These are phyloP conservation scores for Troides aeacus DNA, from an alignment of 2,888 invertebrate species.

Conservation along the genomic window DNA sequence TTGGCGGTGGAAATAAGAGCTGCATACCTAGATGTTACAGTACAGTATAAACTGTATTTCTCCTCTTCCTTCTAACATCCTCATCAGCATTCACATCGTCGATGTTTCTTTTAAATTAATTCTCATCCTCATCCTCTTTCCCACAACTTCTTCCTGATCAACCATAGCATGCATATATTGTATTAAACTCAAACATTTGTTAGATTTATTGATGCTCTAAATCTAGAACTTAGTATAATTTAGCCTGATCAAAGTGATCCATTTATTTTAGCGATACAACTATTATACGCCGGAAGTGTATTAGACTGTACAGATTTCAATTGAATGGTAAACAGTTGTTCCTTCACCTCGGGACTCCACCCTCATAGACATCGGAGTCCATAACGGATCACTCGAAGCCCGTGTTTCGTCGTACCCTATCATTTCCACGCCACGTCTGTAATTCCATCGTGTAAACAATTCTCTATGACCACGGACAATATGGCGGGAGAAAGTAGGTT, in stretches of 20 bases:
- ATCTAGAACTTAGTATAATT: background rate
- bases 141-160: too few species aligned
- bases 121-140: too few species aligned
- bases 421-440: slow-evolving; percentile 16
- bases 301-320: background rate
- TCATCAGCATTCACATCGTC: too few species aligned
- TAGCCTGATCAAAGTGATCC: background rate
- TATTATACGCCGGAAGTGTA: background rate
- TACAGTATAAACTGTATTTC: too few species aligned
- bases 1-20: too few species aligned
- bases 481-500: slow-evolving; percentile 33
- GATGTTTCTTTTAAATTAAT: too few species aligned
- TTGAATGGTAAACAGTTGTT: background rate
- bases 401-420: slow-evolving; percentile 7
- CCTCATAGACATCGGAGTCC: background rate
- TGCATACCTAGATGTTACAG: too few species aligned
- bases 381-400: background rate
- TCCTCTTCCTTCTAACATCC: too few species aligned
- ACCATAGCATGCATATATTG: too few species aligned
- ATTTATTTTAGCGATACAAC: background rate
- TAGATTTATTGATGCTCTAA: background rate
- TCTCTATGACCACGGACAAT: slow-evolving; percentile 26
- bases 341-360: background rate
- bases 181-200: background rate
- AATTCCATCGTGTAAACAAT: slow-evolving; percentile 27